phyloP scores from a whole-genome alignment of 1,140 invertebrate species.

The Chironomus striatipennis region DNA sequence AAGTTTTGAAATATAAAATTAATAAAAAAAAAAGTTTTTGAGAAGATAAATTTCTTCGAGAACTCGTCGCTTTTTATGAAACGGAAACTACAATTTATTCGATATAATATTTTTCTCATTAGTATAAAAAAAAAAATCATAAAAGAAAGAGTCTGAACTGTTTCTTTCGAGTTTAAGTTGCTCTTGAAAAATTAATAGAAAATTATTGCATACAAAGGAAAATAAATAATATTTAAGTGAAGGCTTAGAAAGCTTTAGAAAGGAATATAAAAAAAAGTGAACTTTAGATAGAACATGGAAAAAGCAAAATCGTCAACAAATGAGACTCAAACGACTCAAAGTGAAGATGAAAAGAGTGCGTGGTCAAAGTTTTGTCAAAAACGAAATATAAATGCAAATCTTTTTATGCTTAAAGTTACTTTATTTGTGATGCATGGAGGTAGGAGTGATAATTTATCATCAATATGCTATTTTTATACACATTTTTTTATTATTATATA shows the following conservation, averaged over 20 bases:
- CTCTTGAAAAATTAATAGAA: too few species aligned
- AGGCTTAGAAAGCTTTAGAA: too few species aligned
- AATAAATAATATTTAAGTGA: too few species aligned
- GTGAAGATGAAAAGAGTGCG: constrained; percentile 33
- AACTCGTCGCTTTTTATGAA: not conserved
- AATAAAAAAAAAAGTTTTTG: not conserved
- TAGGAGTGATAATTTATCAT: constrained; percentile 33
- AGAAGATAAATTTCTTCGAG: not conserved
- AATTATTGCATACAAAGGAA: too few species aligned
- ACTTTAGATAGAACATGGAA: too few species aligned
- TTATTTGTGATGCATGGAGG: constrained; percentile 72
- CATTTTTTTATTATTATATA: constrained; percentile 1
- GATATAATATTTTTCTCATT: not conserved
- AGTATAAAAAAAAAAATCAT: constrained; percentile 11
- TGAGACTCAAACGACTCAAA: constrained; percentile 25
- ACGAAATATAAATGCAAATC: constrained; percentile 55
- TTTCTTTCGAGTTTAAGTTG: not conserved
- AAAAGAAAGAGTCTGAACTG: not conserved
- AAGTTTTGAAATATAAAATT: not conserved
- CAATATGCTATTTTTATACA: constrained; percentile 21
- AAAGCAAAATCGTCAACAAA: not conserved
- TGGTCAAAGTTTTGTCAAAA: constrained; percentile 35
- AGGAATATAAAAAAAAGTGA: too few species aligned
- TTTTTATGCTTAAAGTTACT: constrained; percentile 68
- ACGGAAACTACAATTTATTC: constrained; percentile 20